Conservation (phyloP, 53 echinoderm and acorn worm genomes). For the Paracentrotus lividus region DNA sequence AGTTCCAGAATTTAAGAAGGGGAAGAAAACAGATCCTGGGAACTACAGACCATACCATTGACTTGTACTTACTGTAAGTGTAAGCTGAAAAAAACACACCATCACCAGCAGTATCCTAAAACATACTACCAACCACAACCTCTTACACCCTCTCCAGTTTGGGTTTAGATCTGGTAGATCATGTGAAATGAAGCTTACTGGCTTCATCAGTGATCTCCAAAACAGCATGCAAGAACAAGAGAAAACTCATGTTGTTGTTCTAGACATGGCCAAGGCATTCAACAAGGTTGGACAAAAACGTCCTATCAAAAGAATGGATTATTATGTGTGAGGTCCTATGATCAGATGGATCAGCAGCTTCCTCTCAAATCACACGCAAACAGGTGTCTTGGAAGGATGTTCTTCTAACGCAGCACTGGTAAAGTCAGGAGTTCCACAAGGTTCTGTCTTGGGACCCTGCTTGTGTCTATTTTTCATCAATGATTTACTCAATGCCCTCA, state of each 20-base stretch:
- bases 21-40: slow-evolving; percentile 20
- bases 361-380: background rate
- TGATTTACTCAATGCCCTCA: slow-evolving; percentile 35
- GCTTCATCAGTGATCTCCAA: slow-evolving; percentile 19
- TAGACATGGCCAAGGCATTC: background rate
- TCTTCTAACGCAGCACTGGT: background rate
- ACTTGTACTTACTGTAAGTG: slow-evolving; percentile 56
- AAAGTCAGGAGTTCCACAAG: slow-evolving; percentile 27
- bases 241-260: background rate
- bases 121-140: slow-evolving; percentile 20
- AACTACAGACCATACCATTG: slow-evolving; percentile 46
- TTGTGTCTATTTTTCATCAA: slow-evolving; percentile 59
- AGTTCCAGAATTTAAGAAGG: slow-evolving; percentile 3
- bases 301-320: background rate
- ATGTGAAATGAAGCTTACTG: slow-evolving; percentile 52
- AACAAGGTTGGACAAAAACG: slow-evolving; percentile 12
- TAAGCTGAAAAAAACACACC: slow-evolving; percentile 55
- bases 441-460: background rate
- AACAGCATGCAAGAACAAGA: slow-evolving; percentile 5
- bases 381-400: background rate
- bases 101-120: slow-evolving; percentile 46
- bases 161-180: slow-evolving; percentile 38
- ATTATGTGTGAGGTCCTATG: background rate
- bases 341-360: background rate
- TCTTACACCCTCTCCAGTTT: slow-evolving; percentile 55